Evolutionary conservation across 92 coral and sea anemone species (phyloP).

Genomic region (Galaxea fascicularis): DNA sequence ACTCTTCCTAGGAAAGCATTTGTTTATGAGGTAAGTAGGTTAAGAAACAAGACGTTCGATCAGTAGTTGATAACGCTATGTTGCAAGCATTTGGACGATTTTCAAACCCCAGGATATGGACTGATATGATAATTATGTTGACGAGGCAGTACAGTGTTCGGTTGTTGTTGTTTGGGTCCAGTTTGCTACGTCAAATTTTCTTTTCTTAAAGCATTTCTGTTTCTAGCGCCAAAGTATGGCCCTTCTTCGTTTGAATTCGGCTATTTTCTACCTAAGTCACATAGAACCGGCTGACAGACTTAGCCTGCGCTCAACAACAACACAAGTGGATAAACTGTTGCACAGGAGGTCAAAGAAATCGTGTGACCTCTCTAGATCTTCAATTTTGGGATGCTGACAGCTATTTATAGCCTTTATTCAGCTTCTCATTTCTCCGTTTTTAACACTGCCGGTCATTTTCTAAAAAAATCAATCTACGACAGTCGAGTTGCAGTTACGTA

Average conservation of each 20-base stretch:
- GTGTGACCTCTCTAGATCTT: no score
- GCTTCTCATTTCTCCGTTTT: no score
- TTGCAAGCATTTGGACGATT: no score
- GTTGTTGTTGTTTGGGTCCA: neutral
- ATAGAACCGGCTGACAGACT: constrained; percentile 6
- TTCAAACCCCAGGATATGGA: no score
- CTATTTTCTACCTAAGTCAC: neutral
- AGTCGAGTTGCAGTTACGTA: no score
- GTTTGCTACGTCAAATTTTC: neutral
- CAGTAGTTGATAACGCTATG: no score
- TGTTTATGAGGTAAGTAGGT: neutral
- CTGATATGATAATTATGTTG: neutral
- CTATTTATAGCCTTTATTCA: no score
- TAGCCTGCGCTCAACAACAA: neutral
- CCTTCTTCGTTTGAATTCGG: neutral
- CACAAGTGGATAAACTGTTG: no score
- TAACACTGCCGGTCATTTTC: no score
- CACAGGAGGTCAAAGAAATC: no score
- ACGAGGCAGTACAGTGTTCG: neutral
- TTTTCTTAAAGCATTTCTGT: neutral
- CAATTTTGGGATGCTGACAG: no score
- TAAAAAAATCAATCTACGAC: no score
- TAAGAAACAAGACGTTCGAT: neutral
- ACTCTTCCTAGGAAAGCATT: neutral
- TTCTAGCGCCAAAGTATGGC: neutral